Conservation (phyloP, 1,140 invertebrate species). For the Rhyacophila brunnea region DNA sequence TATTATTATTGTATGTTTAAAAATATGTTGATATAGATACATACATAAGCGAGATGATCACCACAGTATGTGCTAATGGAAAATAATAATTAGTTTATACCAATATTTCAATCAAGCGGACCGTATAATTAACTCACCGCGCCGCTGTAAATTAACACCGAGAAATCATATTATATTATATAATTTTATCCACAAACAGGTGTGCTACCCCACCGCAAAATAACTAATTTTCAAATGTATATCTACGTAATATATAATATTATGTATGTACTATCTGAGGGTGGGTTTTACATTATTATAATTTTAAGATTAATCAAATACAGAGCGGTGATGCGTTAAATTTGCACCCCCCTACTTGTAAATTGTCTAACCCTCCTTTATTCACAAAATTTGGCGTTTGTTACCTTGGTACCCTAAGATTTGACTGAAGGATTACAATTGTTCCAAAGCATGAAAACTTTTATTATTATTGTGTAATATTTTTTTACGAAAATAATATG, state of each 20-base stretch:
- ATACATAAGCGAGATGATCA: too few species aligned
- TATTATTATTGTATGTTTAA: too few species aligned
- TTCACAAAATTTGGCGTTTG: too few species aligned
- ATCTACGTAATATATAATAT: too few species aligned
- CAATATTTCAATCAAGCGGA: constrained; percentile 19
- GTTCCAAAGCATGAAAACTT: too few species aligned
- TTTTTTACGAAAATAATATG: too few species aligned
- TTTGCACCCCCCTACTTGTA: constrained; percentile 16
- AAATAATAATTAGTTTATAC: too few species aligned
- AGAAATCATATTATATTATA: constrained; percentile 4
- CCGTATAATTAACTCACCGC: constrained; percentile 9
- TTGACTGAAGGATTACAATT: too few species aligned
- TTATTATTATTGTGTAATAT: too few species aligned
- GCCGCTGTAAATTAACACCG: constrained; percentile 16
- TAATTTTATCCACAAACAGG: constrained; percentile 27
- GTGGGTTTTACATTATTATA: constrained; percentile 35
- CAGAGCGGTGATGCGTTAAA: constrained; percentile 33
- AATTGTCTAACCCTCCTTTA: constrained; percentile 1
- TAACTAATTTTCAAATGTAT: constrained; percentile 24
- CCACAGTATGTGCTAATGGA: too few species aligned
- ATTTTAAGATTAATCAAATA: constrained; percentile 36
- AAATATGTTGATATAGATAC: too few species aligned
- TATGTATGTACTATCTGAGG: constrained; percentile 1
- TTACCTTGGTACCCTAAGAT: too few species aligned
- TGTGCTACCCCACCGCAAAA: constrained; percentile 17